Evolutionary conservation across 2,797 vertebrate species (phyloP).

Genomic region (Pteronotus mesoamericanus): DNA sequence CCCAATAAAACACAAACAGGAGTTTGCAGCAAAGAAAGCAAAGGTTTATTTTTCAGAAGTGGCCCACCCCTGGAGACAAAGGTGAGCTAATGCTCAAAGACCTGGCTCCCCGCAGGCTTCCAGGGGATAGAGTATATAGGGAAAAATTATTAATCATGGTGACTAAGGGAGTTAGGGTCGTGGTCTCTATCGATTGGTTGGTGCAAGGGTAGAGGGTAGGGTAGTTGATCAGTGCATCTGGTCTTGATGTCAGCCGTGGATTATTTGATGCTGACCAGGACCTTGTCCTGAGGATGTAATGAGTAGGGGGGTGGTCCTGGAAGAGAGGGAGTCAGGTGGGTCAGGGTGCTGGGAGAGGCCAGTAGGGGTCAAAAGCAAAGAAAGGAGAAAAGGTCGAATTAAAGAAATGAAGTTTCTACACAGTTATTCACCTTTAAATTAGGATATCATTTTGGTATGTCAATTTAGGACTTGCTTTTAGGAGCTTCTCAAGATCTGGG

Average conservation of each 20-base stretch:
- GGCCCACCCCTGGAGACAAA: background rate
- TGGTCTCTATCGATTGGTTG: background rate
- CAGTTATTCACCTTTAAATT: background rate
- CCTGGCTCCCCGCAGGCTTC: background rate
- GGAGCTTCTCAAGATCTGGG: background rate
- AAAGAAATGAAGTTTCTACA: background rate
- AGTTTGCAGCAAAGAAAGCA: background rate
- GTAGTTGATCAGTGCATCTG: background rate
- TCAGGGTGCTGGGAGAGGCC: background rate
- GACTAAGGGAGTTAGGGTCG: background rate
- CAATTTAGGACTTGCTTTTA: background rate
- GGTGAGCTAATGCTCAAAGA: background rate
- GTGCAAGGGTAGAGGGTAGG: too few relatives aligned
- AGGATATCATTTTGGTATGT: constrained; percentile 12
- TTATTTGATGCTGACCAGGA: background rate
- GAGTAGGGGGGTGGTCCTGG: background rate
- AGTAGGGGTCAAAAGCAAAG: background rate
- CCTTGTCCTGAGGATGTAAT: background rate
- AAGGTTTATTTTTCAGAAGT: background rate
- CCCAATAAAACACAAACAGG: background rate
- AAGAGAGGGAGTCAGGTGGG: background rate
- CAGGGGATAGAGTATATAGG: background rate
- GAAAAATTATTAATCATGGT: background rate
- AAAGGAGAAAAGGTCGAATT: background rate
- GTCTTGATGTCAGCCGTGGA: background rate